Conservation (phyloP, 2,888 invertebrate species). For the Eustalomyia histrio region DNA sequence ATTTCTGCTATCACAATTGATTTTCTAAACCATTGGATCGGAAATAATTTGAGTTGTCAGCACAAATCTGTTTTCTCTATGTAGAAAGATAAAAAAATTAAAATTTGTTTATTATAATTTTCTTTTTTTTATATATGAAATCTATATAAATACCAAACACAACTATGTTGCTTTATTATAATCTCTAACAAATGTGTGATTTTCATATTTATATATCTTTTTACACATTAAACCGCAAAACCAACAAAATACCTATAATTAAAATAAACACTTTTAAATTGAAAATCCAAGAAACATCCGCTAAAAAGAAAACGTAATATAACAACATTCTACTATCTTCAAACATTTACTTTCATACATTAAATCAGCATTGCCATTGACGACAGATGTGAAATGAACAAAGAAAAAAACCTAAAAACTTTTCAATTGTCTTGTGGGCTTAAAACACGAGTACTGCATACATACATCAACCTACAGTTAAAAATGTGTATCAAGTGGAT, state of each 20-base stretch:
- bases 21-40: too few relatives aligned
- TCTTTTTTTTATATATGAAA: background rate
- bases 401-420: conserved; percentile 1
- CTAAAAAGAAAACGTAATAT: conserved; percentile 34
- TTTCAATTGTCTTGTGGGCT: conserved; percentile 56
- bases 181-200: conserved; percentile 9
- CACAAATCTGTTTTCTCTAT: background rate
- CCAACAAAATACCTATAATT: conserved; percentile 56
- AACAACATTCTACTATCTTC: conserved; percentile 30
- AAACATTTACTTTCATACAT: conserved; percentile 25
- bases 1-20: too few relatives aligned
- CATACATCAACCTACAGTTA: conserved; percentile 10
- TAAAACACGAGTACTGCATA: background rate
- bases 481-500: conserved; percentile 49
- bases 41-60: too few relatives aligned
- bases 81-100: background rate
- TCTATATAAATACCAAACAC: background rate
- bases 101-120: background rate
- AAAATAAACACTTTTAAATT: conserved; percentile 61
- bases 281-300: conserved; percentile 58
- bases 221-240: conserved; percentile 24
- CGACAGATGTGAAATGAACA: conserved; percentile 26
- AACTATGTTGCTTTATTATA: background rate
- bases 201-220: background rate
- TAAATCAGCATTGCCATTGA: conserved; percentile 42